Percentiles rank a stretch among this genome's conserved stretches.
Conservation (phyloP, 2,888 invertebrate genomes). For the Drymonia ruficornis region DNA sequence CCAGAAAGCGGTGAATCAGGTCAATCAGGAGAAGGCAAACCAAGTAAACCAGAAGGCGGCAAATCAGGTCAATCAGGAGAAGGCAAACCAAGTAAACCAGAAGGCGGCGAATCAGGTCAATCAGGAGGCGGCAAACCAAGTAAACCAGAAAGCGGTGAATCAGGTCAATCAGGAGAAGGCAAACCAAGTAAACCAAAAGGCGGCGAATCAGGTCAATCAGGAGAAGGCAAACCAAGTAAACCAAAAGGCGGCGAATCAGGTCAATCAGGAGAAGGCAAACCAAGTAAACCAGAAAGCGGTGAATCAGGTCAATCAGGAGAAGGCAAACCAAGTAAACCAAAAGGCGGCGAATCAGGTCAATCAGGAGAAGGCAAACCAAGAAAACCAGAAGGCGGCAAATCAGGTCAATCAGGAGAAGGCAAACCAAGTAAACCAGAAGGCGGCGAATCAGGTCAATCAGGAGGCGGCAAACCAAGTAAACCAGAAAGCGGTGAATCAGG, state of each 20-base stretch:
- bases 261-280: background rate
- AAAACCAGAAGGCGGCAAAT: no score
- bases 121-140: background rate
- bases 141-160: background rate
- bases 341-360: slow-evolving; percentile 2
- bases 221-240: no score
- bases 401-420: background rate
- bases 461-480: no score
- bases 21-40: background rate
- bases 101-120: background rate
- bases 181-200: background rate
- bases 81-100: background rate
- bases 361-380: no score
- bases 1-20: background rate
- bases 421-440: no score
- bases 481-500: no score
- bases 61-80: slow-evolving; percentile 5
- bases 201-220: no score
- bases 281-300: background rate
- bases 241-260: no score
- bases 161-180: background rate
- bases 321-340: background rate
- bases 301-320: background rate
- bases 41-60: no score
- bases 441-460: no score